These are phyloP conservation scores for Scaptodrosophila lebanonensis DNA, from an alignment of 1,140 invertebrate genomes.

Conservation along the genomic window DNA sequence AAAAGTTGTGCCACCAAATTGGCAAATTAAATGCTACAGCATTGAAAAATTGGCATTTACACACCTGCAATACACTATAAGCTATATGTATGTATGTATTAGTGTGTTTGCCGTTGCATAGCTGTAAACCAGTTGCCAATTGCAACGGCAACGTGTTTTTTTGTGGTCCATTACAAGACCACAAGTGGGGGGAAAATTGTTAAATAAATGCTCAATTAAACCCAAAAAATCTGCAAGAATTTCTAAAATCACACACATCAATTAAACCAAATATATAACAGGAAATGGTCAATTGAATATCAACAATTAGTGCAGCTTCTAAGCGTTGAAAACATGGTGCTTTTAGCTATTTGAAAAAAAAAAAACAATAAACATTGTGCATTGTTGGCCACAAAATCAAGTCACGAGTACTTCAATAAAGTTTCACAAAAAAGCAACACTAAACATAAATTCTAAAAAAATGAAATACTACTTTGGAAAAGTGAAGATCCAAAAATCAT, in stretches of 20 bases:
- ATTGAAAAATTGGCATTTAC: slow-evolving; percentile 51
- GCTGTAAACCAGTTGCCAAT: slow-evolving; percentile 73
- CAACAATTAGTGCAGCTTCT: too few species aligned
- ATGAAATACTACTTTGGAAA: slow-evolving; percentile 6
- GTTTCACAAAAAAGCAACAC: slow-evolving; percentile 29
- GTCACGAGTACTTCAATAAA: too few species aligned
- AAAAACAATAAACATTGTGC: too few species aligned
- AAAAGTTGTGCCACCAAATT: slow-evolving; percentile 19
- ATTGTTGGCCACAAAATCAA: too few species aligned
- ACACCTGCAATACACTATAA: too few species aligned
- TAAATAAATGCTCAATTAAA: neutral
- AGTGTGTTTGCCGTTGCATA: slow-evolving; percentile 51
- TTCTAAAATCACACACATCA: neutral
- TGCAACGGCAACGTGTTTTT: slow-evolving; percentile 56
- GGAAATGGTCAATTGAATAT: neutral
- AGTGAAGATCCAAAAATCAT: slow-evolving; percentile 28
- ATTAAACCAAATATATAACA: slow-evolving; percentile 1
- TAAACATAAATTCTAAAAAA: slow-evolving; percentile 41
- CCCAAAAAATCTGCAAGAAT: neutral
- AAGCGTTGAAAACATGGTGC: too few species aligned
- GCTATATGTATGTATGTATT: slow-evolving; percentile 29
- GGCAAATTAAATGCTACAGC: neutral
- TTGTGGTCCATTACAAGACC: slow-evolving; percentile 20
- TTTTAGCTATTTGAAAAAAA: too few species aligned
- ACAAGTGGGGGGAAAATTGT: slow-evolving; percentile 21